phyloP scores from a whole-genome alignment of 2,113 vertebrate genomes.

The Scatophagus argus region DNA sequence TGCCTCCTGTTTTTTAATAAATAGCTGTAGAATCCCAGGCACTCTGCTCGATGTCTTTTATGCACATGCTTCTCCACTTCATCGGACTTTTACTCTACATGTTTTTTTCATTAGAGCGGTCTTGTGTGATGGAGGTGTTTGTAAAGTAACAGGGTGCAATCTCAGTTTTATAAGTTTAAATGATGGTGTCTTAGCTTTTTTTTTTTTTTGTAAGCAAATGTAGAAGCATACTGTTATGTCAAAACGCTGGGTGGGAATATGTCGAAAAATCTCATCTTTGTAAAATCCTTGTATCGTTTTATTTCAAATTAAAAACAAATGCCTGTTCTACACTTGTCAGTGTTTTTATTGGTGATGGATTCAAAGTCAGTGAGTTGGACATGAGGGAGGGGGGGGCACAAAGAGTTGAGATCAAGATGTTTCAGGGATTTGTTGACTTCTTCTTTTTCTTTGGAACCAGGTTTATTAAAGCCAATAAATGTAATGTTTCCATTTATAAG shows the following conservation, averaged over 20 bases:
- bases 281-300: conserved; percentile 68
- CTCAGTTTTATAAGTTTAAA: conserved; percentile 73
- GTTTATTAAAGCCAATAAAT: too few species aligned
- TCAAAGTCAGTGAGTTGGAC: background rate
- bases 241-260: conserved; percentile 40
- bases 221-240: conserved; percentile 58
- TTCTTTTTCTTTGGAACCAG: too few species aligned
- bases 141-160: conserved; percentile 59
- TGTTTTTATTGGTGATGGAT: background rate
- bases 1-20: conserved; percentile 70
- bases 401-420: too few species aligned
- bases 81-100: conserved; percentile 52
- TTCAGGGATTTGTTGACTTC: too few species aligned
- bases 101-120: conserved; percentile 60
- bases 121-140: conserved; percentile 52
- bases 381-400: too few species aligned
- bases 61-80: conserved; percentile 57
- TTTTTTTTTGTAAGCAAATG: conserved; percentile 69
- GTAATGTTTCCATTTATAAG: too few species aligned
- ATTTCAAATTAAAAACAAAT: conserved; percentile 74
- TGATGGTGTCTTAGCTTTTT: conserved; percentile 64
- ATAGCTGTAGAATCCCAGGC: conserved; percentile 66
- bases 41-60: conserved; percentile 52
- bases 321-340: conserved; percentile 46
- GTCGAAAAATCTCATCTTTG: conserved; percentile 15